Conservation (phyloP, 2,797 vertebrate species). For the Tachyglossus aculeatus region DNA sequence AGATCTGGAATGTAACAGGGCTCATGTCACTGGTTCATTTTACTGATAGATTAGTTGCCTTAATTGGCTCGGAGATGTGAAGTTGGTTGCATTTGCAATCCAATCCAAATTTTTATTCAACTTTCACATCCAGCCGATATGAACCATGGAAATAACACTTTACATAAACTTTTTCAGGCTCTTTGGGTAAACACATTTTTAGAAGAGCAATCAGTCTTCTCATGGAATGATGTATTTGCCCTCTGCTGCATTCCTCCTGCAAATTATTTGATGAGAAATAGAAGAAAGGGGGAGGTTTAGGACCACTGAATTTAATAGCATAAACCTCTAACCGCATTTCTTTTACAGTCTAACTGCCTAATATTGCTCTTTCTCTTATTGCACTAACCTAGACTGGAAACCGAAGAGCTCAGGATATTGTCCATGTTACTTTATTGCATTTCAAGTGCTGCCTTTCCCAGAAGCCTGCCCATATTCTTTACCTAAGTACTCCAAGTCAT, state of each 20-base stretch:
- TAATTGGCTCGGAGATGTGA: background rate
- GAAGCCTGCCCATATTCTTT: background rate
- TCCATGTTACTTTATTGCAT: background rate
- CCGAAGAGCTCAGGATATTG: background rate
- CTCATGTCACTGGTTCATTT: background rate
- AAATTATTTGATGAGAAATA: conserved; percentile 46
- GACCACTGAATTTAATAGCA: conserved; percentile 7
- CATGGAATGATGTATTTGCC: conserved; percentile 24
- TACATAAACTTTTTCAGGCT: background rate
- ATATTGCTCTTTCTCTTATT: background rate
- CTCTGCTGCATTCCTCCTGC: background rate
- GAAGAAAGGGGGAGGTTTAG: conserved; percentile 6
- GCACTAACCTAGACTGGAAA: background rate
- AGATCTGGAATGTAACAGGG: background rate
- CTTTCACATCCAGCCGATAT: background rate
- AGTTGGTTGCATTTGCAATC: background rate
- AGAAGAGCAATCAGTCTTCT: conserved; percentile 20
- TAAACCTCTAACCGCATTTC: background rate
- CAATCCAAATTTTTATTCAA: background rate
- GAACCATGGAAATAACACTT: background rate
- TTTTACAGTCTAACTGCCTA: conserved; percentile 14
- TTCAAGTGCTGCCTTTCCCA: background rate
- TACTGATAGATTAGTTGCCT: background rate
- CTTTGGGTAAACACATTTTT: background rate
- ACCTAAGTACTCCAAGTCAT: background rate